A percentile compares a stretch with the other conserved stretches of the same genome.
These are phyloP conservation scores for Lutjanus campechanus DNA, from an alignment of 2,797 vertebrate genomes.

Conservation along the genomic window DNA sequence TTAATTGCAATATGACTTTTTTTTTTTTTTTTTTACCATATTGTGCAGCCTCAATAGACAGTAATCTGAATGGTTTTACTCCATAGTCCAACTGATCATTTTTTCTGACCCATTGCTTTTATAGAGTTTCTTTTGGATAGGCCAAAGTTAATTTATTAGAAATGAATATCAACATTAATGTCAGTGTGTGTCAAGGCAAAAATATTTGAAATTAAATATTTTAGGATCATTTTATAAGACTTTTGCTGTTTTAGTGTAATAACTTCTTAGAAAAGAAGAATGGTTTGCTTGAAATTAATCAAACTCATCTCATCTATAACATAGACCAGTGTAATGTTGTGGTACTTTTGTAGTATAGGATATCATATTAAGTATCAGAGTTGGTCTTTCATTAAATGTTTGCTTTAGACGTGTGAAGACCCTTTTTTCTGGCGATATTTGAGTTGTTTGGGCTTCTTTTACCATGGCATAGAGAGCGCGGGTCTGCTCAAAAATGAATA, in stretches of 20 bases:
- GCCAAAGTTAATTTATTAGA: not conserved
- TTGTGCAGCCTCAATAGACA: too few relatives aligned
- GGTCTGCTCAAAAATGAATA: not conserved
- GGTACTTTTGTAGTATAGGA: too few relatives aligned
- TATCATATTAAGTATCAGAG: too few relatives aligned
- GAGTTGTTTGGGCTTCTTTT: not conserved
- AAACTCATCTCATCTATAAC: too few relatives aligned
- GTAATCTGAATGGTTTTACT: not conserved
- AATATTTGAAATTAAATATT: not conserved
- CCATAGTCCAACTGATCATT: not conserved
- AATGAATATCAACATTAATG: not conserved
- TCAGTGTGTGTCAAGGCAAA: not conserved
- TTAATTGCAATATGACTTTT: too few relatives aligned
- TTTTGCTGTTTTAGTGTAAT: not conserved
- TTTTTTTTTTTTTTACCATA: too few relatives aligned
- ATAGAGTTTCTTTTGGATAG: not conserved
- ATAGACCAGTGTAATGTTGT: not conserved
- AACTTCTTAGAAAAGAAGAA: not conserved
- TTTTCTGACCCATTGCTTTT: not conserved
- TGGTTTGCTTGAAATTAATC: not conserved
- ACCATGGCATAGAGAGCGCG: not conserved
- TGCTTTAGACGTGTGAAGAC: not conserved
- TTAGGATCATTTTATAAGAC: not conserved
- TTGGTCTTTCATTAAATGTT: not conserved
- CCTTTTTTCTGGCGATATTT: not conserved